Evolutionary conservation across 1,140 invertebrate genomes (phyloP).

Genomic region (Adoxophyes honmai): DNA sequence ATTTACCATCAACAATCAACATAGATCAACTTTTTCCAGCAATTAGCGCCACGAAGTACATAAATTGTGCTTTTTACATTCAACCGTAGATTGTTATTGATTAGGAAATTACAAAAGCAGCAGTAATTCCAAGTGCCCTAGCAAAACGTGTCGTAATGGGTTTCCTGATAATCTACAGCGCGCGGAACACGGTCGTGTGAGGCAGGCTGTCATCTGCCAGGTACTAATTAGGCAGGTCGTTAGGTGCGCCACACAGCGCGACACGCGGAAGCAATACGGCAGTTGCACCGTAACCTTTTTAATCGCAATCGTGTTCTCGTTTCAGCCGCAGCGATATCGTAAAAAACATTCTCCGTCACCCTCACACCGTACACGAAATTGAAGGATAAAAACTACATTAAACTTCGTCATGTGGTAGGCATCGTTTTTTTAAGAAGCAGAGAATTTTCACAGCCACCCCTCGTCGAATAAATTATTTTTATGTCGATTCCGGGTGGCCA

Average conservation of each 20-base stretch:
- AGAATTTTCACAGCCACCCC: conserved; percentile 69
- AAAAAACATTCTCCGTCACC: conserved; percentile 35
- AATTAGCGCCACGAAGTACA: too few species aligned
- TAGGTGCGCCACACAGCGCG: conserved; percentile 17
- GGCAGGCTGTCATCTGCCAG: conserved; percentile 22
- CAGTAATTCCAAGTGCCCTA: too few species aligned
- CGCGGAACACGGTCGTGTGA: neutral
- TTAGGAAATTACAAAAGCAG: too few species aligned
- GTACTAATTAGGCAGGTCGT: conserved; percentile 25
- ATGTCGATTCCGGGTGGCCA: conserved; percentile 70
- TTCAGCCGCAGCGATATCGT: conserved; percentile 34
- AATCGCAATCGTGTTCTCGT: conserved; percentile 33
- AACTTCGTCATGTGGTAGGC: conserved; percentile 51
- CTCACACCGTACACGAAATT: conserved; percentile 23
- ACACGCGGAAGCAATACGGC: conserved; percentile 44
- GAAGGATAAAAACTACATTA: conserved; percentile 37
- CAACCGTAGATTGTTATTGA: too few species aligned
- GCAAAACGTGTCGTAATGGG: too few species aligned
- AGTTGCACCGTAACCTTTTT: conserved; percentile 62
- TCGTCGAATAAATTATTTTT: conserved; percentile 67
- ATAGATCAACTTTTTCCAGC: too few species aligned
- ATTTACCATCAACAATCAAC: too few species aligned
- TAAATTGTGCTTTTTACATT: too few species aligned
- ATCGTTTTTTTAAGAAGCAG: conserved; percentile 55
- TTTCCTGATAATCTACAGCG: too few species aligned